These are phyloP conservation scores for zebrafish (Danio rerio) DNA, from an alignment of 2,113 vertebrate genomes.

Conservation along the genomic window DNA sequence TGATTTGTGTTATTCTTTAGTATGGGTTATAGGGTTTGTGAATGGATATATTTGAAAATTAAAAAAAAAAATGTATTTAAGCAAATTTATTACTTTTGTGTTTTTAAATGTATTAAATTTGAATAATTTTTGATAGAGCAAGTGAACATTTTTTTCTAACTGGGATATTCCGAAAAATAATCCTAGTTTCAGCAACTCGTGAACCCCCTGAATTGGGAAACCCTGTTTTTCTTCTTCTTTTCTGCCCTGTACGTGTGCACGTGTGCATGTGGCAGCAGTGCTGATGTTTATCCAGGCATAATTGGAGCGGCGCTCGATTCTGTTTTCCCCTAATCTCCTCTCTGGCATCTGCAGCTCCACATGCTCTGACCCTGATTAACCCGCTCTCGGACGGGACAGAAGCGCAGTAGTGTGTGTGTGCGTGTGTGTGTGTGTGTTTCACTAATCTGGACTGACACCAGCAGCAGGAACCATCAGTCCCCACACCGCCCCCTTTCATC, in stretches of 20 bases:
- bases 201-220: constrained; percentile 50
- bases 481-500: constrained; percentile 40
- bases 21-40: too few species aligned
- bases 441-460: constrained; percentile 39
- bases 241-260: constrained; percentile 51
- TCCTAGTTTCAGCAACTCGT: neutral
- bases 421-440: constrained; percentile 33
- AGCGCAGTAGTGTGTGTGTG: constrained; percentile 35
- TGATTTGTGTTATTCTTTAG: too few species aligned
- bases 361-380: constrained; percentile 70
- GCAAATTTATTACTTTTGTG: too few species aligned
- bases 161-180: too few species aligned
- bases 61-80: too few species aligned
- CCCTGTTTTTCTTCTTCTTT: too few species aligned
- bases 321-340: constrained; percentile 72
- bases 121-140: too few species aligned
- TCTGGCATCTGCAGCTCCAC: constrained; percentile 59
- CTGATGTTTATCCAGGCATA: constrained; percentile 68
- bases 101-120: too few species aligned
- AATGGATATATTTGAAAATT: too few species aligned
- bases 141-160: too few species aligned
- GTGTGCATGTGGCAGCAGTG: constrained; percentile 53
- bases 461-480: constrained; percentile 79
- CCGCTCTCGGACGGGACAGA: constrained; percentile 55
- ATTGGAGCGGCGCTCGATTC: constrained; percentile 66